phyloP scores from a whole-genome alignment of 2,113 vertebrate species.

The Dromiciops gliroides region DNA sequence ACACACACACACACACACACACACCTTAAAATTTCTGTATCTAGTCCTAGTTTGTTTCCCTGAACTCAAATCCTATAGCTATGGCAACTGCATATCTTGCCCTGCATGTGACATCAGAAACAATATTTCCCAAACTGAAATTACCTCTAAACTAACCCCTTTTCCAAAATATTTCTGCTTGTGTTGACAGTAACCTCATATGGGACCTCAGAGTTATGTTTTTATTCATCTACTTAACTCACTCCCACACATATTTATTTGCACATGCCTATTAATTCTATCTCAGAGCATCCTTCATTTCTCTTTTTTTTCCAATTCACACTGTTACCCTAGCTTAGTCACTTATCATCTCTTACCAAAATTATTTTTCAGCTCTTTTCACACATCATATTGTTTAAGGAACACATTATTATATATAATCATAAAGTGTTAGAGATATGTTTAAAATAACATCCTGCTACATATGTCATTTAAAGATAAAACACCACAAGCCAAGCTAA shows the following conservation, averaged over 20 bases:
- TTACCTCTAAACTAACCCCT: not conserved
- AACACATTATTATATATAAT: not conserved
- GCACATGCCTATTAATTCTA: not conserved
- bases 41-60: not conserved
- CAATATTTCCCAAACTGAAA: not conserved
- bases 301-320: not conserved
- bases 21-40: not conserved
- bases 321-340: not conserved
- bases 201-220: not conserved
- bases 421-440: not conserved
- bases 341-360: not conserved
- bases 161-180: not conserved
- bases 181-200: not conserved
- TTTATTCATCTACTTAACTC: not conserved
- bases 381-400: not conserved
- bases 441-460: not conserved
- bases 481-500: not conserved
- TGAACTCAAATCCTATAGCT: not conserved
- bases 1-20: too few relatives aligned
- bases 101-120: not conserved
- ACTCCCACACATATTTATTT: not conserved
- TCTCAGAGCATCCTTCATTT: not conserved
- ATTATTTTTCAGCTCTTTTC: not conserved
- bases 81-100: not conserved
- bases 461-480: not conserved